Conservation (phyloP, 1,140 invertebrate genomes). For the Hyphantria cunea region DNA sequence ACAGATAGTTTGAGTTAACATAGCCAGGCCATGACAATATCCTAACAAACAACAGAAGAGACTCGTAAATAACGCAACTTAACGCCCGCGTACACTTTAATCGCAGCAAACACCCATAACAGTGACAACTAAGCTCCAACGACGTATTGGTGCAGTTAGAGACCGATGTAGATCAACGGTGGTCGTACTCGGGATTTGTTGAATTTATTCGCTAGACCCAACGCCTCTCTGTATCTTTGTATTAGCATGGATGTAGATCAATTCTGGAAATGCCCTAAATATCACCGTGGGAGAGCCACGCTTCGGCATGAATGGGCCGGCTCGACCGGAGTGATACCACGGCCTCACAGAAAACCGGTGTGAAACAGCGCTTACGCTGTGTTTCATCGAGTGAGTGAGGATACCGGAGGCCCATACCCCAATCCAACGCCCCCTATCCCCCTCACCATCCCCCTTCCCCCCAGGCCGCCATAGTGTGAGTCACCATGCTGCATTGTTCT, state of each 20-base stretch:
- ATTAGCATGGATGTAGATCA: neutral
- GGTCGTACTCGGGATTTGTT: constrained; percentile 60
- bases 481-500: no score
- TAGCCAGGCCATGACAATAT: neutral
- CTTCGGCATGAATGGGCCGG: no score
- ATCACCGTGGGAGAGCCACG: no score
- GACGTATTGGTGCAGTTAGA: constrained; percentile 63
- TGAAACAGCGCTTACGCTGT: no score
- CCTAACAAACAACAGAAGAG: neutral
- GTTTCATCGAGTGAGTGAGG: no score
- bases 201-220: constrained; percentile 60
- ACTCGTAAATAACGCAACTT: constrained; percentile 21
- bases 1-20: neutral
- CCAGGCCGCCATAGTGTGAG: no score
- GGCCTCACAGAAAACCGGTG: no score
- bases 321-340: no score
- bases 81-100: constrained; percentile 30
- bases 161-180: constrained; percentile 56
- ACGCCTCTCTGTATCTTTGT: constrained; percentile 24
- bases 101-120: constrained; percentile 38
- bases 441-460: no score
- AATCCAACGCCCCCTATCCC: no score
- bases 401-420: no score
- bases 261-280: no score
- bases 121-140: constrained; percentile 47